phyloP scores from a whole-genome alignment of 2,888 invertebrate genomes.

The Diarsia brunnea region DNA sequence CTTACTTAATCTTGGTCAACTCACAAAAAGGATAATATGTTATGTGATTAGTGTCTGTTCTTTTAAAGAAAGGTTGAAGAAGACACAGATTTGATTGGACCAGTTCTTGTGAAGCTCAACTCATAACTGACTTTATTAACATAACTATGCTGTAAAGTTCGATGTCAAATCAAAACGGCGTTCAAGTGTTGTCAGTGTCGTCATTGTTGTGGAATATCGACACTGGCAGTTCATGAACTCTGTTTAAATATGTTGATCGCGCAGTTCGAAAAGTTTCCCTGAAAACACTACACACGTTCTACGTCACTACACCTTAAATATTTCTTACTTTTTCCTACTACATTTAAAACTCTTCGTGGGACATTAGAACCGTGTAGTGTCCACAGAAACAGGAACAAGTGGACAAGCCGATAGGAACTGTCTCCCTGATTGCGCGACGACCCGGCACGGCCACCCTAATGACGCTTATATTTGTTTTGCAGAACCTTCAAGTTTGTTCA shows the following conservation, averaged over 20 bases:
- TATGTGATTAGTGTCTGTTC: too few relatives aligned
- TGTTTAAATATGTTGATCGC: background rate
- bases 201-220: background rate
- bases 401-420: conserved; percentile 75
- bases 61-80: too few relatives aligned
- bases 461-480: conserved; percentile 80
- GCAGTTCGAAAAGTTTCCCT: background rate
- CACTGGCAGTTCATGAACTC: background rate
- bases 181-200: background rate
- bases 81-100: too few relatives aligned
- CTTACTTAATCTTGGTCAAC: too few relatives aligned
- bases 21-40: too few relatives aligned
- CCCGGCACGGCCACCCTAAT: conserved; percentile 73
- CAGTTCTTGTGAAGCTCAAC: too few relatives aligned
- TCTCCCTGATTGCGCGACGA: conserved; percentile 83
- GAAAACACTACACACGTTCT: background rate
- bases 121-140: background rate
- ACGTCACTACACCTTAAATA: too few relatives aligned
- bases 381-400: conserved; percentile 63
- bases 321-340: conserved; percentile 20
- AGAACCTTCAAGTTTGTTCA: conserved; percentile 75
- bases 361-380: conserved; percentile 61
- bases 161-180: background rate
- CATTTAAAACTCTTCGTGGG: conserved; percentile 50
- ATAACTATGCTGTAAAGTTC: background rate